phyloP scores from a whole-genome alignment of 2,888 invertebrate species.

The Ditylenchus weischeri region DNA sequence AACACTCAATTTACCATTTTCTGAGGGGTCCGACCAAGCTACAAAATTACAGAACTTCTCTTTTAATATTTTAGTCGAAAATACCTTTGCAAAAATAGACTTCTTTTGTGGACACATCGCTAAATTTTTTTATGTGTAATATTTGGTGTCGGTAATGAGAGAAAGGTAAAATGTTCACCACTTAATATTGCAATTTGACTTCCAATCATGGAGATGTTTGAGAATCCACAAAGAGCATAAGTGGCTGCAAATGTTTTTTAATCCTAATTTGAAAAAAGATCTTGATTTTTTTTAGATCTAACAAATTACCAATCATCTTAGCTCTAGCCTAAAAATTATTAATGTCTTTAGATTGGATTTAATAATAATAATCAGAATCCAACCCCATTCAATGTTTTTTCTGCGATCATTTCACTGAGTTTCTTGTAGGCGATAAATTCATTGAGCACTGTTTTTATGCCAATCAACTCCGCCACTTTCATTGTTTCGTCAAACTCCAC shows the following conservation, averaged over 20 bases:
- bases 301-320: constrained; percentile 39
- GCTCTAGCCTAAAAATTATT: constrained; percentile 35
- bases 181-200: constrained; percentile 58
- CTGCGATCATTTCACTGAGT: constrained; percentile 34
- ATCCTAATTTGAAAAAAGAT: too few species aligned
- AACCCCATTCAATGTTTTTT: constrained; percentile 25
- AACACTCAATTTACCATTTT: too few species aligned
- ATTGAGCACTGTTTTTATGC: constrained; percentile 53
- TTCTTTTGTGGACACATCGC: constrained; percentile 41
- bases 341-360: background rate
- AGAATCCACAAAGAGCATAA: constrained; percentile 62
- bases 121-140: background rate
- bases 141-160: background rate
- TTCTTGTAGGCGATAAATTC: constrained; percentile 53
- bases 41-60: too few species aligned
- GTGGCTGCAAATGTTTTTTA: constrained; percentile 27
- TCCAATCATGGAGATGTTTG: constrained; percentile 61
- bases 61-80: too few species aligned
- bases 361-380: background rate
- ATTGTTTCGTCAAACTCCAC: constrained; percentile 10
- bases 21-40: too few species aligned
- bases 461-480: constrained; percentile 49
- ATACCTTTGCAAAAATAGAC: constrained; percentile 36
- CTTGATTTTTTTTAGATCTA: too few species aligned
- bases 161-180: background rate